phyloP scores from a whole-genome alignment of 2,888 invertebrate species.

The Mystacides longicornis region DNA sequence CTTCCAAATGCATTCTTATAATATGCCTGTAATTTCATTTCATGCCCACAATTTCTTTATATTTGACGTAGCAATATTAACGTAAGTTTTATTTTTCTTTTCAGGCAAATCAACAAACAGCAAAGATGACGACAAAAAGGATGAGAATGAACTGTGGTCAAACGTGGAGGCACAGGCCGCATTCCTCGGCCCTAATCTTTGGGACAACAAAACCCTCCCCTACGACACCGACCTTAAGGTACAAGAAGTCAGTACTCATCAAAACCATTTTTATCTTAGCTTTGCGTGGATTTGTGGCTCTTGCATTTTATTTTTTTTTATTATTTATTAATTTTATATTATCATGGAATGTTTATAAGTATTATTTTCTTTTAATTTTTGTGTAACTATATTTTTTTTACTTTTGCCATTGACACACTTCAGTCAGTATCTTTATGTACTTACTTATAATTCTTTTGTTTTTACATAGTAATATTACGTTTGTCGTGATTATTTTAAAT shows the following conservation, averaged over 20 bases:
- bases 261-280: conserved; percentile 40
- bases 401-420: conserved; percentile 16
- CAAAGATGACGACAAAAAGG: conserved; percentile 68
- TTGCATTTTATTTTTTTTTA: conserved; percentile 3
- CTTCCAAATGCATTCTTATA: too few relatives aligned
- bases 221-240: conserved; percentile 95
- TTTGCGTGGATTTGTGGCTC: conserved; percentile 29
- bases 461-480: neutral
- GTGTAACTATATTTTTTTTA: conserved; percentile 2
- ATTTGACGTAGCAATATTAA: too few relatives aligned
- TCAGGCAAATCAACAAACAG: conserved; percentile 55
- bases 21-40: too few relatives aligned
- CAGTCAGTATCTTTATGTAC: neutral
- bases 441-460: conserved; percentile 1
- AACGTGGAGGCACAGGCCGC: conserved; percentile 89
- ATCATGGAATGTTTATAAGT: neutral
- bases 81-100: conserved; percentile 33
- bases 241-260: conserved; percentile 57
- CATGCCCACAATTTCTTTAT: too few relatives aligned
- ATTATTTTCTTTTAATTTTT: too few relatives aligned
- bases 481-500: neutral
- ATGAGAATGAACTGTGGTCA: conserved; percentile 78
- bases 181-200: conserved; percentile 91
- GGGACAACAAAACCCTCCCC: conserved; percentile 91
- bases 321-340: neutral